phyloP scores from a whole-genome alignment of 2,113 vertebrate genomes.

The Oreochromis niloticus region DNA sequence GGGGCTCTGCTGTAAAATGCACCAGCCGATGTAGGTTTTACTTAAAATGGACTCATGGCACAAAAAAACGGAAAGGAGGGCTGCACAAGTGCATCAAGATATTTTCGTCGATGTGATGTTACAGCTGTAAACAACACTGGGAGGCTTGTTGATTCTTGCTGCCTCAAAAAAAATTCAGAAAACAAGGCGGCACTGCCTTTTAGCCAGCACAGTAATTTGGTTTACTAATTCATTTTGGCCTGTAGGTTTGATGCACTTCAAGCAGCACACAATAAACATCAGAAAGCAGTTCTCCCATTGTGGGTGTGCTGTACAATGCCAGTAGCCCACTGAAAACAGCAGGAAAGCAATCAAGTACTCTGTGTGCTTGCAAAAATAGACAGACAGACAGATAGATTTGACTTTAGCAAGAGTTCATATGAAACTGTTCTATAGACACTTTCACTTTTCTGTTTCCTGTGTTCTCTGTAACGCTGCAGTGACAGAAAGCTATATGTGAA shows the following conservation, averaged over 20 bases:
- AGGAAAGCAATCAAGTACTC: neutral
- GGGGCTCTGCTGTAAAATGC: neutral
- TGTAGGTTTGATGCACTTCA: neutral
- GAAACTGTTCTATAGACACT: neutral
- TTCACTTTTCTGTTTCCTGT: neutral
- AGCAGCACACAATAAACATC: neutral
- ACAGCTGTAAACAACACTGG: neutral
- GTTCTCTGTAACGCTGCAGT: neutral
- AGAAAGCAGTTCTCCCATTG: neutral
- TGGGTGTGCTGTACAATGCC: neutral
- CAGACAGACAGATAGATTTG: neutral
- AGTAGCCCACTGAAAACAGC: neutral
- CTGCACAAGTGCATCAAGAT: neutral
- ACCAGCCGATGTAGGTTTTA: neutral
- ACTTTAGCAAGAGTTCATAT: neutral
- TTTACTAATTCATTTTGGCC: neutral
- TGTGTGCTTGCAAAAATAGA: neutral
- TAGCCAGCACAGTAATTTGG: neutral
- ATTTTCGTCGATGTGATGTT: neutral
- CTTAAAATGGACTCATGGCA: neutral
- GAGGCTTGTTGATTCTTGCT: neutral
- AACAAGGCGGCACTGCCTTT: neutral
- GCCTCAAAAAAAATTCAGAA: neutral
- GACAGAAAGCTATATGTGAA: neutral
- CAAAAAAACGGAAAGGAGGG: neutral